A percentile compares a stretch with the other conserved stretches of the same genome.
Conservation (phyloP, 2,888 invertebrate species). For the Acleris cristana region DNA sequence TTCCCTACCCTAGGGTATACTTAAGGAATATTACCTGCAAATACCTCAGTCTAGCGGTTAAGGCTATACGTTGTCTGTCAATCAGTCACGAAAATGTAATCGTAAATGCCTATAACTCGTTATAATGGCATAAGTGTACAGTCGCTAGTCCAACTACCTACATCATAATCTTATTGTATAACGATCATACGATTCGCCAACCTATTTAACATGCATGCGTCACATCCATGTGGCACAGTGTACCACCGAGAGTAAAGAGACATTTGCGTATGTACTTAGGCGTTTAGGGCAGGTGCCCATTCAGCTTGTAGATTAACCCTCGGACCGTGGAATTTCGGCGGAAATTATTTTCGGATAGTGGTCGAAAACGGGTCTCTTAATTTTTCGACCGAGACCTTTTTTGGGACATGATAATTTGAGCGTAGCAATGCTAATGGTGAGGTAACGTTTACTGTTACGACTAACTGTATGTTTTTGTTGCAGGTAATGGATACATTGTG, state of each 20-base stretch:
- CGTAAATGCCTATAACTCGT: too few relatives aligned
- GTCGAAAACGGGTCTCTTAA: slow-evolving; percentile 11
- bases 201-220: not conserved
- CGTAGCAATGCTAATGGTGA: not conserved
- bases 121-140: too few relatives aligned
- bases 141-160: too few relatives aligned
- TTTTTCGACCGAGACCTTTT: slow-evolving; percentile 12
- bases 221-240: slow-evolving; percentile 4
- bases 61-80: too few relatives aligned
- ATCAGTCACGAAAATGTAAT: too few relatives aligned
- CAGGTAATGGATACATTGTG: not conserved
- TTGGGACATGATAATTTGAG: slow-evolving; percentile 11
- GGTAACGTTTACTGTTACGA: not conserved
- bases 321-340: slow-evolving; percentile 18
- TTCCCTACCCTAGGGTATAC: too few relatives aligned
- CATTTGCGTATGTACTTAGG: slow-evolving; percentile 15
- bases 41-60: too few relatives aligned
- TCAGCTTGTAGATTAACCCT: slow-evolving; percentile 48
- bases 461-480: not conserved
- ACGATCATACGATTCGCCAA: too few relatives aligned
- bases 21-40: too few relatives aligned
- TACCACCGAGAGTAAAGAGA: not conserved
- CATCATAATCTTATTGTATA: too few relatives aligned
- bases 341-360: slow-evolving; percentile 27
- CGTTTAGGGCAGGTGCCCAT: slow-evolving; percentile 32